Base-by-base conservation (phyloP, 2,113 vertebrate genomes). In the Myrmecobius fasciatus region DNA sequence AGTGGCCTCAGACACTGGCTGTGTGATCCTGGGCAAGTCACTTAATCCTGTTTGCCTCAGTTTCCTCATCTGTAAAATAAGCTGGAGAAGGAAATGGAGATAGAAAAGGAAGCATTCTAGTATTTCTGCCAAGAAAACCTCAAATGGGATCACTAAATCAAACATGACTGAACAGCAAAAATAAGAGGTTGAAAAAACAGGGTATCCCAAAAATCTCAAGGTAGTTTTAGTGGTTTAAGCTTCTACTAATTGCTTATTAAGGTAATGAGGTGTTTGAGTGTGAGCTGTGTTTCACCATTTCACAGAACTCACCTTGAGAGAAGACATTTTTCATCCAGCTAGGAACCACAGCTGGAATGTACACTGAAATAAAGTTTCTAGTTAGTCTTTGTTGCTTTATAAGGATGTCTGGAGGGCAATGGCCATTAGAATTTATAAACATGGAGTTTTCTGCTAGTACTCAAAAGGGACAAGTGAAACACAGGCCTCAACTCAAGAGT, bases 291-390 rank as follows among this genome's bases (percentile, higher is more conserved):
- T 89, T 91, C 90, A 52, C 0, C 91, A 0, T 75, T 93, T 95
- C 22, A 47, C 4, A 54, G 93, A 25, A 54, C 75, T 83, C 25
- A 54, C 2, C 5, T 43, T 52, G 92, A 92, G 60, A 91, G 95
- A 75, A 54, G 95, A 28, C 92, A 0, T 31, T 49, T 90, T 56
- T 89, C 93, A 94, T 94, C 52, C 47, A n/a, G 96, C 47, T 3
- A 20, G 56, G 31, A 91, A 88, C 53, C 52, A 47, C 91, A 83
- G 11, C 89, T 83, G 67, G 67, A 83, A 83, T 24, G 17, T 8
- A 83, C 92, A 91, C 8, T 91, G 94, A 96, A 24, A 94, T 93
- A 95, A 96, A 56, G 52, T 51, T 11, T 95, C 89, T 91, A 0
- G 9, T 52, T 94, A 89, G 91, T 60, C 36, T 6, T 54, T 3